Conservation (phyloP, 2,888 invertebrate species). For the Pammene fasciana region DNA sequence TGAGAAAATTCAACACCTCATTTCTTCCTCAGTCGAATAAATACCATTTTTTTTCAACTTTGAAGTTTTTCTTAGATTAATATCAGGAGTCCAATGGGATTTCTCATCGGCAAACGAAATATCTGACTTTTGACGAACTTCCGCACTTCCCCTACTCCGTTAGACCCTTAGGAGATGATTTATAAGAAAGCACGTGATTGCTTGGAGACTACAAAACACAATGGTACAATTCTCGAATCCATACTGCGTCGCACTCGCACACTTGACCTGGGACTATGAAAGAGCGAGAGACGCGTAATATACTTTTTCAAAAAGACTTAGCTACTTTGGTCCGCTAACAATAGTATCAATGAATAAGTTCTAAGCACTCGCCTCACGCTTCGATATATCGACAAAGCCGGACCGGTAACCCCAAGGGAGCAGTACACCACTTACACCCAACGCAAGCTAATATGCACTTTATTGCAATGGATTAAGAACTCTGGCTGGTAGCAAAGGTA, state of each 20-base stretch:
- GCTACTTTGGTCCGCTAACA: not conserved
- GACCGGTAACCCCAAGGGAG: not conserved
- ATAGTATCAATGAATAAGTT: not conserved
- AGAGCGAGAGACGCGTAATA: not conserved
- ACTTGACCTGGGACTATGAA: not conserved
- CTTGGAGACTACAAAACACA: not conserved
- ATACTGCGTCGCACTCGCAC: not conserved
- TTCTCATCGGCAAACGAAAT: not conserved
- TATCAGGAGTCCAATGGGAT: not conserved
- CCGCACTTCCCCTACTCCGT: not conserved
- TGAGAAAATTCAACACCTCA: too few species aligned
- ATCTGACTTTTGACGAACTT: constrained; percentile 8
- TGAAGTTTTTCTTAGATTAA: not conserved
- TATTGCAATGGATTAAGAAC: constrained; percentile 7
- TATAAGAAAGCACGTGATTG: not conserved
- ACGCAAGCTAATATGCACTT: constrained; percentile 3
- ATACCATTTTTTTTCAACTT: not conserved
- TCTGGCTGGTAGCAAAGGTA: not conserved
- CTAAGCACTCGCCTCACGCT: constrained; percentile 3
- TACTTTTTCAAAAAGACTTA: not conserved
- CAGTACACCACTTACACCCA: not conserved
- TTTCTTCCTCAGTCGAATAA: too few species aligned
- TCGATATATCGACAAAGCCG: constrained; percentile 9
- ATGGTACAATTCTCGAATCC: not conserved
- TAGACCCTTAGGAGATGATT: constrained; percentile 1